Evolutionary conservation across 2,797 vertebrate species (phyloP).

Genomic region (Amblyraja radiata): DNA sequence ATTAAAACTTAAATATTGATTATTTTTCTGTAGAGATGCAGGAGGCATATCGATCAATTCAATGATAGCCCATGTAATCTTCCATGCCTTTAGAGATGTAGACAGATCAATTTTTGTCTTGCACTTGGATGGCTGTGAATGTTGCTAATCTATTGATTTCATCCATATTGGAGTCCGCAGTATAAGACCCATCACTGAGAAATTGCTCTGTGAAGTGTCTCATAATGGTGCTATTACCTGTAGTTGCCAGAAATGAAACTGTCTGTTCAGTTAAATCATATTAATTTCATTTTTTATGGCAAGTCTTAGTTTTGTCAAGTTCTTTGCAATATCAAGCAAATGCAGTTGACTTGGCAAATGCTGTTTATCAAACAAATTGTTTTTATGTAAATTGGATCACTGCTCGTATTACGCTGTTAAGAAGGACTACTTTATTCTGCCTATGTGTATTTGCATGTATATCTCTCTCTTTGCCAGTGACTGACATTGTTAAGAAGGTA

Average conservation of each 20-base stretch:
- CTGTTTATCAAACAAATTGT: neutral
- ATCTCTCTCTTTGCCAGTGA: neutral
- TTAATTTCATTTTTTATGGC: neutral
- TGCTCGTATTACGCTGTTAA: neutral
- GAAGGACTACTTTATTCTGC: neutral
- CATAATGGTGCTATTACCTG: neutral
- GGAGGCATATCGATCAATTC: neutral
- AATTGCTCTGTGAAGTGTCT: neutral
- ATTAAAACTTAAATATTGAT: neutral
- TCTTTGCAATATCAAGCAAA: neutral
- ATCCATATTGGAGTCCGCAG: neutral
- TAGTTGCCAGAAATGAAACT: conserved; percentile 5
- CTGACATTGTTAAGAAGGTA: neutral
- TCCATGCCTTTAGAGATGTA: neutral
- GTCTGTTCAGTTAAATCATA: neutral
- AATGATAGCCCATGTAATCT: conserved; percentile 18
- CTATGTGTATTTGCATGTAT: neutral
- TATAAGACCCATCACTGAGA: neutral
- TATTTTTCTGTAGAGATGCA: neutral
- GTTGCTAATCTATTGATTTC: conserved; percentile 27
- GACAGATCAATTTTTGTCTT: conserved; percentile 17
- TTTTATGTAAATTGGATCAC: neutral
- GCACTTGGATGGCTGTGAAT: neutral
- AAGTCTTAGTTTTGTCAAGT: neutral
- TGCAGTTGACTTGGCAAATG: neutral